A percentile compares a stretch with the other conserved stretches of the same genome.
Conservation (phyloP, 2,797 vertebrate genomes). For the Cyclopterus lumpus region DNA sequence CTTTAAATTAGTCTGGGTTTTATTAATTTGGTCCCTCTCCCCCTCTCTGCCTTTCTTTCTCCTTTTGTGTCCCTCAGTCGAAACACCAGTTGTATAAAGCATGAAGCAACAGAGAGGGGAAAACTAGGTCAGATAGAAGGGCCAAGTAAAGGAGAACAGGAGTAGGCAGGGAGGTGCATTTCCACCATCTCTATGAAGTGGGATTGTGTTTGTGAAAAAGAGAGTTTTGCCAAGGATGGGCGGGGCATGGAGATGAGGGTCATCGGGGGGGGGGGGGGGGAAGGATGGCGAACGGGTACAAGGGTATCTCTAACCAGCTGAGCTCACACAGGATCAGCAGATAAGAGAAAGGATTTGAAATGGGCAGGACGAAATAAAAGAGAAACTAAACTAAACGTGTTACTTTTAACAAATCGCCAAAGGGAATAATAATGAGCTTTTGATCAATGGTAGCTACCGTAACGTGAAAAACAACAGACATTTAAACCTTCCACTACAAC, state of each 20-base stretch:
- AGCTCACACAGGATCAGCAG: constrained; percentile 34
- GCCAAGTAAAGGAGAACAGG: constrained; percentile 39
- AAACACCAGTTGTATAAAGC: constrained; percentile 63
- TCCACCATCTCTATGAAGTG: background rate
- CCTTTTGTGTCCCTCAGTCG: constrained; percentile 28
- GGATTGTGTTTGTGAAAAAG: constrained; percentile 34
- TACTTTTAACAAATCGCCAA: background rate
- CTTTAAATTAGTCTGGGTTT: constrained; percentile 44
- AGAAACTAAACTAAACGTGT: background rate
- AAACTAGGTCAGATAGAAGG: constrained; percentile 79
- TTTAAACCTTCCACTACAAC: constrained; percentile 28
- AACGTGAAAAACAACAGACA: constrained; percentile 27
- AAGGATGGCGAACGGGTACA: constrained; percentile 21
- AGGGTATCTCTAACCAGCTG: constrained; percentile 35
- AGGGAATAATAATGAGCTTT: constrained; percentile 1
- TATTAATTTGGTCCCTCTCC: constrained; percentile 35
- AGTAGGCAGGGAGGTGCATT: background rate
- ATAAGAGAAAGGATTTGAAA: constrained; percentile 8
- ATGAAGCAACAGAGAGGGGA: constrained; percentile 62
- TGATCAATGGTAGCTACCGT: background rate
- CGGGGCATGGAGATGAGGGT: constrained; percentile 37
- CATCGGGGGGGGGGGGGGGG: constrained; percentile 16
- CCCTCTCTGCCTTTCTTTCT: constrained; percentile 23
- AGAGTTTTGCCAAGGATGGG: constrained; percentile 26
- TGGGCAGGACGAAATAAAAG: background rate